Base-by-base conservation (phyloP, 1,140 invertebrate genomes). In the Stegodyphus mimosarum region DNA sequence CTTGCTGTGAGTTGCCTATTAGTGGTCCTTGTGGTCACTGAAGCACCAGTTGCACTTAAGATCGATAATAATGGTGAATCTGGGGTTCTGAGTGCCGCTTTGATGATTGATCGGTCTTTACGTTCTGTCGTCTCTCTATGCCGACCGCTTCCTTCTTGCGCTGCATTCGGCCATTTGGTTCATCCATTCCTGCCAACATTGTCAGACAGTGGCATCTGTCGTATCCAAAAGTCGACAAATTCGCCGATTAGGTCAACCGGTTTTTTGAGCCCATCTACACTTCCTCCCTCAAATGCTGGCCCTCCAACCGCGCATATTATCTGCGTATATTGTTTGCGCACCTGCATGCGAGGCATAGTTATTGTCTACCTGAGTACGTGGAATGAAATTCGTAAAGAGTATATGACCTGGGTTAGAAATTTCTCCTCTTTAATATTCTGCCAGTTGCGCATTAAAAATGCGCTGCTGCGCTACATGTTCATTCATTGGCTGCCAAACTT, bases 41-140 rank as follows among this genome's bases (percentile, higher is more conserved):
- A 60, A 60, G 1, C 55, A 60, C 55, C 1, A 60, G 55, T 60
- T 60, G 55, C 55, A 60, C 55, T 1, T 71, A 13, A 1, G n/a
- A n/a, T 71, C 69, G 7, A 48, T 71, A n/a, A 2, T 71, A 71
- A 71, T 71, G 69, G 5, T 71, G 69, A 71, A 71, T 51, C 69
- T 51, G 5, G 69, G 50, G 69, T 1, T 71, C 7, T 71, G 5
- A 71, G 69, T 48, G n/a, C 7, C 9, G 69, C n/a, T 71, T n/a
- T 71, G 69, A 71, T 5, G 15, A 60, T 60, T 60, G 15, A 9
- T 71, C n/a, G 69, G 50, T 71, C 69, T 5, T 71, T 4, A 71
- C 7, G 50, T 71, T 71, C 50, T 33, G 33, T 33, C 33, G 33
- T 33, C 33, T 33, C 33, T 33, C 33, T 33, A 33, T 33, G 33